Percentiles rank a stretch among this genome's conserved stretches.
phyloP scores from a whole-genome alignment of 2,888 invertebrate species.

The Zaprionus obscuricornis region DNA sequence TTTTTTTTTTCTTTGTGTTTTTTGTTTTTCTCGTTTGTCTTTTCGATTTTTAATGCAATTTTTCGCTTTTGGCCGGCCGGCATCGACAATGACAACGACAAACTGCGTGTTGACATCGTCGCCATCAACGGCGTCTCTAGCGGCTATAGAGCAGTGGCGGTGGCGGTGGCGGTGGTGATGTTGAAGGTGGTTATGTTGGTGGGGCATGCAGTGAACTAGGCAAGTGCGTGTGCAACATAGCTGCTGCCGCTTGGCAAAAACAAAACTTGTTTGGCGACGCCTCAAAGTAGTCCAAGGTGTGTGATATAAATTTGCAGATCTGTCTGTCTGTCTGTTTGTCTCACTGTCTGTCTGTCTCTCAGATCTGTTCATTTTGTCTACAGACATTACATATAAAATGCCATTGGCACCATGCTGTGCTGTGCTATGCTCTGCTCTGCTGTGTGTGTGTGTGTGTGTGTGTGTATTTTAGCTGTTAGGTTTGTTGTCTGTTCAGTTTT shows the following conservation, averaged over 20 bases:
- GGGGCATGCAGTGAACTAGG: no score
- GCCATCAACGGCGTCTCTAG: background rate
- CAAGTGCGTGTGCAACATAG: conserved; percentile 53
- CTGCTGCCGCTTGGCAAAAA: conserved; percentile 24
- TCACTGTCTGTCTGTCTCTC: conserved; percentile 17
- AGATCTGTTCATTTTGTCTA: no score
- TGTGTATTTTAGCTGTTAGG: no score
- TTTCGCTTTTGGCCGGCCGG: conserved; percentile 66
- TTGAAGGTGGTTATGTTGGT: conserved; percentile 46
- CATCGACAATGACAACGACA: conserved; percentile 51
- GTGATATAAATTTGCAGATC: conserved; percentile 66
- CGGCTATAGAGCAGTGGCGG: background rate
- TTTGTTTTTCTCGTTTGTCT: conserved; percentile 35
- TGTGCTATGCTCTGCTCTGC: no score
- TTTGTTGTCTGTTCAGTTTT: conserved; percentile 27
- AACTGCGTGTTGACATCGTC: conserved; percentile 63
- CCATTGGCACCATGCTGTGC: conserved; percentile 41
- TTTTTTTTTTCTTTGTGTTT: conserved; percentile 8
- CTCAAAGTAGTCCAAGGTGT: conserved; percentile 74
- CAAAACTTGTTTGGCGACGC: conserved; percentile 65
- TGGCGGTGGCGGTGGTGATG: conserved; percentile 11
- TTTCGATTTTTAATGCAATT: conserved; percentile 76
- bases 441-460: no score
- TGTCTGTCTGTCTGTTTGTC: conserved; percentile 21
- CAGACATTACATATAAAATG: conserved; percentile 11